Evolutionary conservation across 2,888 invertebrate species (phyloP), one percentile per base, ranked within the genome.

Genomic region (Leptinotarsa haldemani): DNA sequence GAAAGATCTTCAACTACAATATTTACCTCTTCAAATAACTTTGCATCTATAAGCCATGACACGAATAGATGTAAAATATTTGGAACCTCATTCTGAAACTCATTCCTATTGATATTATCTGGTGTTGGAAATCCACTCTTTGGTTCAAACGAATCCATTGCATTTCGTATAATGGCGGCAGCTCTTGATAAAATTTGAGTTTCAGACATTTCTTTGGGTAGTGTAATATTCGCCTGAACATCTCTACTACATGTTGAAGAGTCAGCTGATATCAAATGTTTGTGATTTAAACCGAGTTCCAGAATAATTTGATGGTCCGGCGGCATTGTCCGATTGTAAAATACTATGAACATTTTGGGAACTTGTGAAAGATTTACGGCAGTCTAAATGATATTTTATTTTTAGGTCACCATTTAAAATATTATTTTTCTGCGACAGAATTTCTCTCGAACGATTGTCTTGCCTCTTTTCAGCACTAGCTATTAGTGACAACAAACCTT

Each of bases 81-180:
- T 22, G 22, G 22, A 22, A 22, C 22, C 22, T 22, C 58, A 56
- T 65, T 73, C 50, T 58, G 20, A 75, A 75, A 75, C 40, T 40
- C 46, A 70, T 75, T 30, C 67, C 58, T 18, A 48, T 48, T 48
- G 48, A 48, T 48, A 48, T 48, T 15, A 48, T 66, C 47, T 22
- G 70, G 73, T 65, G 72, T 65, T 25, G 68, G 74, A 69, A 65
- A 74, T 50, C 65, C 67, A 47, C 46, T 74, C 63, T 73, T 72
- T 46, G 58, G 25, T 58, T 67, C 20, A 72, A 56, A 72, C 58
- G 20, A 61, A 63, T 50, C 63, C 73, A 73, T 73, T 73, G 22
- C 69, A n/a, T 47, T 70, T 50, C 73, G 61, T 63, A 73, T 40
- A 63, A 73, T 71, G 40, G 63, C 69, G 25, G 73, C 73, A 16